Conservation (phyloP, 1,140 invertebrate genomes). For the Cotesia vestalis region DNA sequence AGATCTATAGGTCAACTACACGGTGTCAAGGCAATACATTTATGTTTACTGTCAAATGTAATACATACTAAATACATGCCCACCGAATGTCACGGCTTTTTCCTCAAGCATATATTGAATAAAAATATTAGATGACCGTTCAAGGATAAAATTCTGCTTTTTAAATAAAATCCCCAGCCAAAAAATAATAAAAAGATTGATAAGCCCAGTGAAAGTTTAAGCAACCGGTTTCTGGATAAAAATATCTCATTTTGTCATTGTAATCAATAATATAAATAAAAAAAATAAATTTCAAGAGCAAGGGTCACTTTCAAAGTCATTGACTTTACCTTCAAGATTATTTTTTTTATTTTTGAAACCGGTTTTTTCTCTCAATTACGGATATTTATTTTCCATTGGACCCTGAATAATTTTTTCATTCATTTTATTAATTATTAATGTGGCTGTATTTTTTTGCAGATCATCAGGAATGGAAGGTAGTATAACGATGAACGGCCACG, state of each 20-base stretch:
- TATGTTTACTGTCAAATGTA: constrained; percentile 10
- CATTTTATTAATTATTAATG: constrained; percentile 6
- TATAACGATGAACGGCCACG: constrained; percentile 86
- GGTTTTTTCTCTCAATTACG: neutral
- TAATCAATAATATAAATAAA: neutral
- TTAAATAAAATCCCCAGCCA: no score
- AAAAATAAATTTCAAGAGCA: constrained; percentile 10
- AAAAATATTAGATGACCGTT: neutral
- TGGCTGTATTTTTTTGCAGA: constrained; percentile 64
- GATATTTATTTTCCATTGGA: neutral
- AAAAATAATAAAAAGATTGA: neutral
- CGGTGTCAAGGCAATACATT: constrained; percentile 22
- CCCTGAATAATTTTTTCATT: neutral
- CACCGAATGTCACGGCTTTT: constrained; percentile 20
- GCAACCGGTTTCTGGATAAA: neutral
- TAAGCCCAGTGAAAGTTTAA: neutral
- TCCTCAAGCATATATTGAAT: neutral
- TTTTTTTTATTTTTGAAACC: neutral
- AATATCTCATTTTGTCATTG: neutral
- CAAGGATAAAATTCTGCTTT: neutral
- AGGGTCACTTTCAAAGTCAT: constrained; percentile 10
- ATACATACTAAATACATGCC: neutral
- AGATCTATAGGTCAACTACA: constrained; percentile 13
- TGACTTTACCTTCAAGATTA: neutral
- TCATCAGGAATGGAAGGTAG: constrained; percentile 80